These are phyloP conservation scores for Formica exsecta DNA, from an alignment of 1,140 invertebrate species.

Conservation along the genomic window DNA sequence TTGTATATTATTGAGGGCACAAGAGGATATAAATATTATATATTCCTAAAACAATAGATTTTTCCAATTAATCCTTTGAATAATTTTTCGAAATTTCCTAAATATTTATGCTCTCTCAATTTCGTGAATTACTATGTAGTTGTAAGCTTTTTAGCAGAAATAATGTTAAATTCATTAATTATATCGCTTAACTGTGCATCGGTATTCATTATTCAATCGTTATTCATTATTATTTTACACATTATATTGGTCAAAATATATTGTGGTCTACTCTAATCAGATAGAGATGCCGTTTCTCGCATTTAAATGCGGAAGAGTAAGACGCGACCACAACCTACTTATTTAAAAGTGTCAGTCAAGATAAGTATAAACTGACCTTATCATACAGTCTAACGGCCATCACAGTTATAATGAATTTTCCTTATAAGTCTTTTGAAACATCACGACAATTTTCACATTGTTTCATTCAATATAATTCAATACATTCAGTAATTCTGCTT, in stretches of 20 bases:
- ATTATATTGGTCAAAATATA: conserved; percentile 19
- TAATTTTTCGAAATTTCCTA: not conserved
- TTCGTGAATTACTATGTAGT: not conserved
- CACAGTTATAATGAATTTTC: conserved; percentile 45
- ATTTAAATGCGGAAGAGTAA: conserved; percentile 13
- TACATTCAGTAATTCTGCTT: conserved; percentile 3
- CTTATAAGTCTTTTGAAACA: conserved; percentile 26
- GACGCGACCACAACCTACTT: not conserved
- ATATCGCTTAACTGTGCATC: not conserved
- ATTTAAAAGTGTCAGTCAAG: not conserved
- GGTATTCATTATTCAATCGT: not conserved
- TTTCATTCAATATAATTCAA: conserved; percentile 16
- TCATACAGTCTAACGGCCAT: conserved; percentile 33
- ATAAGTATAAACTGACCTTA: not conserved
- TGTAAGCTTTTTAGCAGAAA: conserved; percentile 3
- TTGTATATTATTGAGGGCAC: not conserved
- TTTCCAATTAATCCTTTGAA: not conserved
- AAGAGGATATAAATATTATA: too few relatives aligned
- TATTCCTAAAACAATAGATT: not conserved
- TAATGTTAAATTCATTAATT: conserved; percentile 15
- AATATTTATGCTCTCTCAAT: conserved; percentile 1
- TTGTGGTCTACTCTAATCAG: not conserved
- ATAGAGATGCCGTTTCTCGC: not conserved
- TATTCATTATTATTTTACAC: conserved; percentile 6
- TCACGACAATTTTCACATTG: not conserved